phyloP scores from a whole-genome alignment of 1,140 invertebrate species.

The Subanguina moxae region DNA sequence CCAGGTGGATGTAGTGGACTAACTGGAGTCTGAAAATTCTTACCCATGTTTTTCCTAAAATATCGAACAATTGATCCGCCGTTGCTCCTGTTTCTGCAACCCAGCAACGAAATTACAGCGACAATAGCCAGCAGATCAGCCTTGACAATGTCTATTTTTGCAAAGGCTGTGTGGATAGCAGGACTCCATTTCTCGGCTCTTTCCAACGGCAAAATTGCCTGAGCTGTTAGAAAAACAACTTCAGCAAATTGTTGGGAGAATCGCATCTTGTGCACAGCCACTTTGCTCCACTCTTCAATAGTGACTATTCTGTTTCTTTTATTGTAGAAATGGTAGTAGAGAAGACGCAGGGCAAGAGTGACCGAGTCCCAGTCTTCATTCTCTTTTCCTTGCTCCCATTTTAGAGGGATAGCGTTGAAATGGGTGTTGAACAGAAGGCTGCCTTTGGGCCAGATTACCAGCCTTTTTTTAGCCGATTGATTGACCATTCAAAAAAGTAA shows the following conservation, averaged over 20 bases:
- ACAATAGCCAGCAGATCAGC: not conserved
- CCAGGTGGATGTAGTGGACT: no score
- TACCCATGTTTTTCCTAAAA: not conserved
- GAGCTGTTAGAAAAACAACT: not conserved
- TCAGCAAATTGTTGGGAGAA: not conserved
- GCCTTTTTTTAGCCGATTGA: not conserved
- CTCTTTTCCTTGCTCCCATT: not conserved
- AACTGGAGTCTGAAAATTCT: no score
- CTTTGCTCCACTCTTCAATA: not conserved
- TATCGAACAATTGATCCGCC: not conserved
- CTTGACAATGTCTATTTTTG: not conserved
- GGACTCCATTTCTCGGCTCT: not conserved
- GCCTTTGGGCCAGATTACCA: conserved; percentile 1
- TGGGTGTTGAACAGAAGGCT: not conserved
- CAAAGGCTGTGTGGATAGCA: not conserved
- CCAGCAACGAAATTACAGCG: not conserved
- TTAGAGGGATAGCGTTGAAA: not conserved
- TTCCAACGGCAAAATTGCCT: not conserved
- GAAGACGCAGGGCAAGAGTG: not conserved
- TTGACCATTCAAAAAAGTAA: no score
- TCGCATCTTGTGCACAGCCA: not conserved
- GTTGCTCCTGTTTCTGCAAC: not conserved
- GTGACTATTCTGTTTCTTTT: not conserved
- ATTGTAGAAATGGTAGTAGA: conserved; percentile 4
- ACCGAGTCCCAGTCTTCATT: not conserved